phyloP scores from a whole-genome alignment of 2,797 vertebrate species.

The Microctenopoma stevenorrisi region DNA sequence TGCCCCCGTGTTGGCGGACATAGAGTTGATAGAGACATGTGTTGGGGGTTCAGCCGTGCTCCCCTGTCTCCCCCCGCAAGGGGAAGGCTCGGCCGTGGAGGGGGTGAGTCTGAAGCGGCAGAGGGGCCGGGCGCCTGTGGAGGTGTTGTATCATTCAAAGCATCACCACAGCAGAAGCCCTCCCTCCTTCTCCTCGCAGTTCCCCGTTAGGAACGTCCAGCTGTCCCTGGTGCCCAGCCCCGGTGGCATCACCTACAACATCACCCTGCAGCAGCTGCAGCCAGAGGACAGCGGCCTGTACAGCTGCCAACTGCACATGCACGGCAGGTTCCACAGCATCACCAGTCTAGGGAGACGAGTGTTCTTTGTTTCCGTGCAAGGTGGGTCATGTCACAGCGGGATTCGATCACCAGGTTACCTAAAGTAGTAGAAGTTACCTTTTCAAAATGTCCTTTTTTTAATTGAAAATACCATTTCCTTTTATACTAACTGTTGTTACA shows the following conservation, averaged over 20 bases:
- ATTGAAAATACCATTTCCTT: not conserved
- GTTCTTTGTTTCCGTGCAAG: slow-evolving; percentile 77
- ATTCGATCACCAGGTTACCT: not conserved
- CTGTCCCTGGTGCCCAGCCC: slow-evolving; percentile 45
- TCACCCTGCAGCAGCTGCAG: slow-evolving; percentile 72
- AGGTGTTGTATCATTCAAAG: slow-evolving; percentile 74
- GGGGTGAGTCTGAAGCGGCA: slow-evolving; percentile 69
- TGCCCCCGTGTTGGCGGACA: slow-evolving; percentile 7
- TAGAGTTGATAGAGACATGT: slow-evolving; percentile 60
- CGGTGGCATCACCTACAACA: slow-evolving; percentile 60
- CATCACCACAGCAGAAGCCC: not conserved
- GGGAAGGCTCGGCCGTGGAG: slow-evolving; percentile 47
- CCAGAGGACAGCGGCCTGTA: slow-evolving; percentile 73
- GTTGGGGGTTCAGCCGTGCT: slow-evolving; percentile 67
- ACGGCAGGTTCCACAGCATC: slow-evolving; percentile 9
- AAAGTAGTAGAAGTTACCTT: not conserved
- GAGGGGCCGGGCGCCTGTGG: slow-evolving; percentile 46
- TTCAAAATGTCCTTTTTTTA: not conserved
- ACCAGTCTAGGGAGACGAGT: slow-evolving; percentile 52
- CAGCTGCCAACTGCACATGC: slow-evolving; percentile 76
- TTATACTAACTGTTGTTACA: not conserved
- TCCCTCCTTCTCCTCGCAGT: slow-evolving; percentile 15
- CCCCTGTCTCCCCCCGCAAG: slow-evolving; percentile 54
- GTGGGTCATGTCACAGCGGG: slow-evolving; percentile 60
- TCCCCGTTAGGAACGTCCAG: slow-evolving; percentile 44